Percentiles rank a stretch among this genome's conserved stretches.
phyloP scores from a whole-genome alignment of 2,888 invertebrate genomes.

The Aphrophora alni region DNA sequence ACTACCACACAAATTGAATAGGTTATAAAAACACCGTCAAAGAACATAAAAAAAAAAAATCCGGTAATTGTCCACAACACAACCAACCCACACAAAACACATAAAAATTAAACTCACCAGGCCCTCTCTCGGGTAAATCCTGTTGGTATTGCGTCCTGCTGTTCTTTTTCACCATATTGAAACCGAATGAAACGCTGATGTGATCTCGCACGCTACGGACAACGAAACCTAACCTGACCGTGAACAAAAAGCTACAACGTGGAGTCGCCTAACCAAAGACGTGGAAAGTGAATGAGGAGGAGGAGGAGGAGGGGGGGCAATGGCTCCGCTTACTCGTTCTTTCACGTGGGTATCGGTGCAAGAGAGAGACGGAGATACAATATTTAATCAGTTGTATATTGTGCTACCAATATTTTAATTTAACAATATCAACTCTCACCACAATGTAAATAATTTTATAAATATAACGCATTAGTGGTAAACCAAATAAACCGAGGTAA shows the following conservation, averaged over 20 bases:
- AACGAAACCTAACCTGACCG: neutral
- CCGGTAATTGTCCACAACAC: too few species aligned
- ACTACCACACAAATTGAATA: too few species aligned
- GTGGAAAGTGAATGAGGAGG: neutral
- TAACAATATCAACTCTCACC: too few species aligned
- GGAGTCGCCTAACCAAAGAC: neutral
- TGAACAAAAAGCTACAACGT: conserved; percentile 12
- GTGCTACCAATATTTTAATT: too few species aligned
- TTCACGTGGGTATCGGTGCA: too few species aligned
- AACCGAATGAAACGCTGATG: too few species aligned
- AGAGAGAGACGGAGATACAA: conserved; percentile 54
- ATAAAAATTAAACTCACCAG: conserved; percentile 65
- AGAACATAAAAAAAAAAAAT: too few species aligned
- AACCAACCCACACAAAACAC: too few species aligned
- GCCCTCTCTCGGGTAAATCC: conserved; percentile 60
- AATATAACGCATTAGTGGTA: too few species aligned
- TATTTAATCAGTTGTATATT: neutral
- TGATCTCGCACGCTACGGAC: neutral
- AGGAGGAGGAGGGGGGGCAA: neutral
- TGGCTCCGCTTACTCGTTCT: neutral
- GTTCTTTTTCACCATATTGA: conserved; percentile 40
- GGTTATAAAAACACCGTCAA: too few species aligned
- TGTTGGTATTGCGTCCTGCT: conserved; percentile 44
- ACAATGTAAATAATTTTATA: too few species aligned
- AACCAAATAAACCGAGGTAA: too few species aligned